Base-by-base conservation (phyloP, 2,888 invertebrate species). In the Cryptops parisi region DNA sequence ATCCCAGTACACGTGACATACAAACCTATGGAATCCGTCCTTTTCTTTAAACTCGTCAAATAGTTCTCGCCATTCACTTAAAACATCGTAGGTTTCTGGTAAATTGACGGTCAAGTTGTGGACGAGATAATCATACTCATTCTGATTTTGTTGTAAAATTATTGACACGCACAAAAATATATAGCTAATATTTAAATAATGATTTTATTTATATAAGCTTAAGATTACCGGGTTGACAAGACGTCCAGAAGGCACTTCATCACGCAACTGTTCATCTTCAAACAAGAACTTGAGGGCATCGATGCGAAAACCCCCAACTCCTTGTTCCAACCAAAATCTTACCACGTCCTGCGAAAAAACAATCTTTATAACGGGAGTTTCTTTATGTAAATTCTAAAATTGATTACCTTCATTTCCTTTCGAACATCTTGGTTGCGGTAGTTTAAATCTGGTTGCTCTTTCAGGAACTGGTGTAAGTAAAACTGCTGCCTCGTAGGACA, bases 61-160 rank as follows among this genome's bases (percentile, higher is more conserved):
- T n/a, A 78, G 63, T 21, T 70, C 67, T 26, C 77, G 71, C 77
- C 83, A 87, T 56, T 76, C 72, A 17, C 72, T 69, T 3, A 89
- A 66, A 50, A 88, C 68, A 6, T 67, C 64, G 52, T 55, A 73
- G 73, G 59, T 82, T 57, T 75, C 74, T 19, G 74, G 70, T 50
- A 59, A 60, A 47, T 62, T 58, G 25, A 59, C 47, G 6, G 57
- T 57, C 51, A 55, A 57, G 26, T 25, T 53, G 41, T 57, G 57
- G n/a, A 33, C 17, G 27, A 55, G 43, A 48, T 6, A 49, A 12
- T n/a, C 21, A 26, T 55, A 57, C 12, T 56, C 52, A 26, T 53
- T 38, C 55, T 53, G n/a, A n/a, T n/a, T n/a, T n/a, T n/a, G n/a
- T n/a, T n/a, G n/a, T n/a, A n/a, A 15, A 33, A 33, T 15, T 33